Evolutionary conservation across 1,140 invertebrate species (phyloP).

Genomic region (Paracyclopina nana): DNA sequence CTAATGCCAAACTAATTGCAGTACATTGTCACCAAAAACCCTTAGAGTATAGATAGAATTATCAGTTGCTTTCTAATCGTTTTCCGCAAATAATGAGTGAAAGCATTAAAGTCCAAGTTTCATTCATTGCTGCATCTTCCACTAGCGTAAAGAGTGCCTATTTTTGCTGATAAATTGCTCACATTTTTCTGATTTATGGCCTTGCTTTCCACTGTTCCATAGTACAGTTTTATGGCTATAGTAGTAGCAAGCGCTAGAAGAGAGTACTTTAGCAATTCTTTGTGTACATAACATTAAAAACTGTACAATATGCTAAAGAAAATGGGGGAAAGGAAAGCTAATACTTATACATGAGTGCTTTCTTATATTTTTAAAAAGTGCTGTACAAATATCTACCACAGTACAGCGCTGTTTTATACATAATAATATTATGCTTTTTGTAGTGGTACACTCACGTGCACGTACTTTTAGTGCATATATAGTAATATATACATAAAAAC

Average conservation of each 20-base stretch:
- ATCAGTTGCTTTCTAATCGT: too few relatives aligned
- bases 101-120: too few relatives aligned
- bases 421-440: too few relatives aligned
- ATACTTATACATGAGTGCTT: neutral
- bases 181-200: constrained; percentile 3
- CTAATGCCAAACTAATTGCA: constrained; percentile 3
- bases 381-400: too few relatives aligned
- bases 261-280: neutral
- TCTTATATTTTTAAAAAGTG: neutral
- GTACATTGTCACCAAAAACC: neutral
- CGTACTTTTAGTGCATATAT: neutral
- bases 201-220: too few relatives aligned
- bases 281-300: neutral
- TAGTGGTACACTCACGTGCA: neutral
- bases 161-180: too few relatives aligned
- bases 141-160: too few relatives aligned
- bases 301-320: neutral
- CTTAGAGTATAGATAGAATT: neutral
- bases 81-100: too few relatives aligned
- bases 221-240: too few relatives aligned
- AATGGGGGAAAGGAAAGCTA: neutral
- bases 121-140: too few relatives aligned
- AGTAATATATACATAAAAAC: neutral
- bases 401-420: too few relatives aligned
- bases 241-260: neutral